phyloP scores from a whole-genome alignment of 2,113 vertebrate genomes.

The Elaphurus davidianus region DNA sequence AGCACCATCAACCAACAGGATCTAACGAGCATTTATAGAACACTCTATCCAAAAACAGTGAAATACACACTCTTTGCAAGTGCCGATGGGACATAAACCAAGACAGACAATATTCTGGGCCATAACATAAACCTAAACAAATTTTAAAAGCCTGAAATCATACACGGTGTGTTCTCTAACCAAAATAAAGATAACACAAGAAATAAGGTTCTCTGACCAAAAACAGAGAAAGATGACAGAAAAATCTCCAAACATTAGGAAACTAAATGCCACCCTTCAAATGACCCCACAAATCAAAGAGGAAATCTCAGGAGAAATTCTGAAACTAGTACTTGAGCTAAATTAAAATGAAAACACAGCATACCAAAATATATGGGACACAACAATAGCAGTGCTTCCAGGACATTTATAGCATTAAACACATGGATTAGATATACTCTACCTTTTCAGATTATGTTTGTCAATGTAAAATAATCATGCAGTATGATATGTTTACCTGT shows the following conservation, averaged over 20 bases:
- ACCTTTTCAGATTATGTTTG: not conserved
- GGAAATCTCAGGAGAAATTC: not conserved
- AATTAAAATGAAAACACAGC: not conserved
- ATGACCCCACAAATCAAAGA: not conserved
- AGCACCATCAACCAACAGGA: not conserved
- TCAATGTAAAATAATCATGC: not conserved
- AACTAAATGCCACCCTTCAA: not conserved
- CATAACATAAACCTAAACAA: not conserved
- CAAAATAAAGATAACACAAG: not conserved
- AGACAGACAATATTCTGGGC: not conserved
- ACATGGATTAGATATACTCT: not conserved
- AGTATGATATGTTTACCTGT: not conserved
- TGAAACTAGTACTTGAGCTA: not conserved
- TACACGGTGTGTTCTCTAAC: not conserved
- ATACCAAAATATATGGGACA: not conserved
- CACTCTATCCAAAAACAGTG: not conserved
- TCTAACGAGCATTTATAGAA: not conserved
- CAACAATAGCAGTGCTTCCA: not conserved
- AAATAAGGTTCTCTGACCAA: not conserved
- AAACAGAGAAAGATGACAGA: not conserved
- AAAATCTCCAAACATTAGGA: not conserved
- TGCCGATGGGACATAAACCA: not conserved
- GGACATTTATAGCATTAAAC: not conserved
- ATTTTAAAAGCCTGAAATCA: not conserved
- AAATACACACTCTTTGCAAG: not conserved